Evolutionary conservation across 2,797 vertebrate species (phyloP).

Genomic region (Taeniopygia guttata): DNA sequence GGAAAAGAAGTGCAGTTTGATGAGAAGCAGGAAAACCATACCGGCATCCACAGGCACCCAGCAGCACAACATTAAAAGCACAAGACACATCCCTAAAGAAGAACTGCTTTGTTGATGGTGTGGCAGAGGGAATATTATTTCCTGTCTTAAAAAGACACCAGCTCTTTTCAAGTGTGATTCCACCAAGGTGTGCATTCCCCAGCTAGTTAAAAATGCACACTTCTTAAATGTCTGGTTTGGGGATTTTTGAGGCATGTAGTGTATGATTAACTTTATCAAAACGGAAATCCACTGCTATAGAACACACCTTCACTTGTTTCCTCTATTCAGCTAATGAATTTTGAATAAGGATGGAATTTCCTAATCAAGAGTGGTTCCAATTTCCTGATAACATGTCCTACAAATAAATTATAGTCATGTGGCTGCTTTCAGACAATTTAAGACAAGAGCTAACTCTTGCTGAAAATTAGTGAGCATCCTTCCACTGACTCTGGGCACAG

Average conservation of each 20-base stretch:
- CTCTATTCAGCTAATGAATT: background rate
- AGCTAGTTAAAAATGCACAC: background rate
- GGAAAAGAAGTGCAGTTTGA: background rate
- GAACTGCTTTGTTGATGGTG: background rate
- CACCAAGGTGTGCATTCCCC: fast-evolving
- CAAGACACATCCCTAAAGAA: background rate
- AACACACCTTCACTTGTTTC: background rate
- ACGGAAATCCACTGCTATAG: background rate
- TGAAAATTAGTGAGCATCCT: background rate
- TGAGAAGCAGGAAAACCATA: background rate
- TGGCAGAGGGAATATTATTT: background rate
- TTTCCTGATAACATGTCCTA: background rate
- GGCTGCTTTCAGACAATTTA: background rate
- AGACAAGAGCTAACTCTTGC: background rate
- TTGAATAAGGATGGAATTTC: background rate
- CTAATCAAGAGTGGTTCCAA: background rate
- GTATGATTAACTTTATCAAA: background rate
- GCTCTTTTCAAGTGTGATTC: background rate
- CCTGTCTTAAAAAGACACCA: background rate
- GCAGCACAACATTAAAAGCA: background rate
- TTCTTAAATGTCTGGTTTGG: background rate
- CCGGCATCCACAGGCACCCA: background rate
- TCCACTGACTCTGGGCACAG: background rate
- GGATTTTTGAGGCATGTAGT: background rate
- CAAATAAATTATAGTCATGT: background rate